Base-by-base conservation (phyloP, 30 jellyfish, hydroid and myxozoan species). In the Hydractinia echinata region DNA sequence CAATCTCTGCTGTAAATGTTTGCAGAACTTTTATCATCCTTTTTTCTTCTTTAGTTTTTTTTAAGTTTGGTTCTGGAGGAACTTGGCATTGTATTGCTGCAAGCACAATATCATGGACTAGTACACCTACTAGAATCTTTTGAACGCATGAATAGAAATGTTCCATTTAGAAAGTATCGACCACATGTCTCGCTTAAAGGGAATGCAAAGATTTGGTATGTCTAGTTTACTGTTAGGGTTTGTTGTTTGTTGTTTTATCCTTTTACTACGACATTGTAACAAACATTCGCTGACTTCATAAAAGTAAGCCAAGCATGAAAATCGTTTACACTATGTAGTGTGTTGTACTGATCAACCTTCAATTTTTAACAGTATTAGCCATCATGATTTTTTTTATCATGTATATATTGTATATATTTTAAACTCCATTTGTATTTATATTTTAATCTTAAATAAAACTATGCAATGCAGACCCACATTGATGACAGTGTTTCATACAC, bases 101-200 rank as follows among this genome's bases (percentile, higher is more conserved):
- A 84, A 56, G 20, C 90, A 14, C 98, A 92, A 67, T 92, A 86
- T 68, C 89, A 92, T 79, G 89, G 96, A 53, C 66, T 84, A 79
- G 82, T 92, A 83, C 88, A 92, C 53, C 61, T 92, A 51, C 79
- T 92, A 53, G 98, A 92, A 67, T 86, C 96, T 4, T 85, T 92
- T 67, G 95, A 86, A 77, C 86, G 92, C 73, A 92, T 92, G 98
- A 81, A 72, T 3, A 88, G 96, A 9, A 92, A 92, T 69, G 89
- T 74, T 49, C 98, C 98, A 79, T 92, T 92, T 85, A 87, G 98
- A 48, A 92, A 92, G 72, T 92, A 92, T 85, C 81, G 96, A 66
- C 98, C 98, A 39, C 61, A 13, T 16, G 84, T 54, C 51, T 78
- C 95, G 11, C 79, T 77, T 73, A 73, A 55, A 18, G 96, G 88